Percentiles rank a stretch among this genome's conserved stretches.
These are phyloP conservation scores for Squalus acanthias DNA, from an alignment of 2,797 vertebrate species.

Conservation along the genomic window DNA sequence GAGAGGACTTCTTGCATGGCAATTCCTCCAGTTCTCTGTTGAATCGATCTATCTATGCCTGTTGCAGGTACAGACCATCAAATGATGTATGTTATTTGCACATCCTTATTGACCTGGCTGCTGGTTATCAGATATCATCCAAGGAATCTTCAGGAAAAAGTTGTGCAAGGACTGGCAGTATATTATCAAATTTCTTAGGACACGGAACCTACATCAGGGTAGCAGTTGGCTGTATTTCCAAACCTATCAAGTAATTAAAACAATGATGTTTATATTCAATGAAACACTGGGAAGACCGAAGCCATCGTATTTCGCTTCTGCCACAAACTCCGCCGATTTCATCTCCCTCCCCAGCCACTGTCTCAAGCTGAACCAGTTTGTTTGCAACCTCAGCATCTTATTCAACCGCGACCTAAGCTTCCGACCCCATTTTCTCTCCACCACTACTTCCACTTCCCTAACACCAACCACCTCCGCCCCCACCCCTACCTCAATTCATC, in stretches of 20 bases:
- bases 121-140: background rate
- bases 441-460: background rate
- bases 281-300: background rate
- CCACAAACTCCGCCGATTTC: background rate
- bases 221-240: background rate
- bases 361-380: background rate
- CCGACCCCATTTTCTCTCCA: background rate
- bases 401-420: background rate
- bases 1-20: too few relatives aligned
- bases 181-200: background rate
- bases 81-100: background rate
- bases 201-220: background rate
- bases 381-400: background rate
- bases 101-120: background rate
- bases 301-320: background rate
- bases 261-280: background rate
- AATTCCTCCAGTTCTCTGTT: background rate
- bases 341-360: background rate
- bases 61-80: background rate
- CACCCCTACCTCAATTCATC: background rate
- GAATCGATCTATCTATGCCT: too few relatives aligned
- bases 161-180: background rate
- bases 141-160: background rate
- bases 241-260: too few relatives aligned
- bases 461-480: background rate